phyloP scores from a whole-genome alignment of 2,888 invertebrate species.

The Tipula helvola region DNA sequence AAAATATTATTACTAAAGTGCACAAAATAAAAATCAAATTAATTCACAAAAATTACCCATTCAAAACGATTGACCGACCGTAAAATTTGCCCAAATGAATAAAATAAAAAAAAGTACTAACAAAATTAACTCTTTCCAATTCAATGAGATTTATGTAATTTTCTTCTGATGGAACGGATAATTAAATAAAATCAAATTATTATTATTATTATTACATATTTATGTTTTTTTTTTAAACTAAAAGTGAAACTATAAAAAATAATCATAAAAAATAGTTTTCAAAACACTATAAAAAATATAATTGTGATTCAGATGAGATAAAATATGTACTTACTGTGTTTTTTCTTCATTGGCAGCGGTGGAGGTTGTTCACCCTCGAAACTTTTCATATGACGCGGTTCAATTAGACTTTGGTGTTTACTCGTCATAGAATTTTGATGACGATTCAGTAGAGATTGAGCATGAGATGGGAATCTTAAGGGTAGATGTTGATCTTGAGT shows the following conservation, averaged over 20 bases:
- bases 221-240: not conserved
- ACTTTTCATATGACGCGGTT: constrained; percentile 18
- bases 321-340: constrained; percentile 74
- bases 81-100: not conserved
- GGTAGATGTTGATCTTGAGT: constrained; percentile 36
- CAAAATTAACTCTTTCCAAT: not conserved
- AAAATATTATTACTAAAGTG: not conserved
- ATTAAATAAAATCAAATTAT: not conserved
- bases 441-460: constrained; percentile 7
- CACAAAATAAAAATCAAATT: not conserved
- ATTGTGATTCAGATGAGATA: not conserved
- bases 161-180: not conserved
- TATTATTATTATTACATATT: not conserved
- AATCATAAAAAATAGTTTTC: not conserved
- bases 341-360: constrained; percentile 84
- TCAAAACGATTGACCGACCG: not conserved
- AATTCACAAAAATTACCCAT: not conserved
- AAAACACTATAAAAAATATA: not conserved
- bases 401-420: constrained; percentile 35
- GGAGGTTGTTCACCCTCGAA: constrained; percentile 56
- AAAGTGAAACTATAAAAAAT: not conserved
- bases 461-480: constrained; percentile 33
- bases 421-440: constrained; percentile 19
- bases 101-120: not conserved
- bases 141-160: not conserved